A percentile compares a stretch with the other conserved stretches of the same genome.
phyloP scores from a whole-genome alignment of 2,797 vertebrate genomes.

The Mormyrus proboscirostris region DNA sequence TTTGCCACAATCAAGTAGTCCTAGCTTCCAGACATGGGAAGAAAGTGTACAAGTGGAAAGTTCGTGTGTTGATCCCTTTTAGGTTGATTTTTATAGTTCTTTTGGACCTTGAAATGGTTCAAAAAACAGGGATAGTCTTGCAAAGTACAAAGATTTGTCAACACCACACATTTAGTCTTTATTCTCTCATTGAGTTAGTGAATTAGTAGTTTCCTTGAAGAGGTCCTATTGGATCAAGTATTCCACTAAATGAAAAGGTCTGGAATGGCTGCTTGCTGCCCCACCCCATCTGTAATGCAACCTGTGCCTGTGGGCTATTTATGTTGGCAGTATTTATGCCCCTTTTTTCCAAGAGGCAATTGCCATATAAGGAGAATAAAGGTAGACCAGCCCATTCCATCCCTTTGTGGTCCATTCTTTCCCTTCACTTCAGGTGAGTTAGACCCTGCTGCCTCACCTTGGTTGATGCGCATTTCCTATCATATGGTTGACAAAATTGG shows the following conservation, averaged over 20 bases:
- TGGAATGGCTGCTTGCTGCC: not conserved
- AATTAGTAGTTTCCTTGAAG: not conserved
- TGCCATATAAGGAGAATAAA: constrained; percentile 4
- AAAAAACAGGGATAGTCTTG: not conserved
- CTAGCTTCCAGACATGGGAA: not conserved
- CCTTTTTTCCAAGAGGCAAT: not conserved
- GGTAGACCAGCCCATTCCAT: not conserved
- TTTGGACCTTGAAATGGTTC: not conserved
- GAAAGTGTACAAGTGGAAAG: not conserved
- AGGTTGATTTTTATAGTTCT: not conserved
- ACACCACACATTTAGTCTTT: not conserved
- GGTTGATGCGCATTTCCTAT: not conserved
- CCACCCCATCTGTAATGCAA: not conserved
- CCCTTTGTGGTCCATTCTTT: constrained; percentile 39
- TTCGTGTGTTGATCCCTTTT: not conserved
- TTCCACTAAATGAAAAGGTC: not conserved
- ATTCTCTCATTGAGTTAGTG: not conserved
- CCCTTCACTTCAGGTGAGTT: constrained; percentile 37
- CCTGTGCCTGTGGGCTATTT: not conserved
- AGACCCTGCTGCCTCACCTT: constrained; percentile 29
- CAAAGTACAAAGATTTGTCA: not conserved
- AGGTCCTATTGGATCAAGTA: not conserved
- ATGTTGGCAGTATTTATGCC: not conserved
- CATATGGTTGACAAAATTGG: not conserved
- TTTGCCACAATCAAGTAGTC: not conserved